These are phyloP conservation scores for Drosophila triauraria DNA, from an alignment of 1,140 invertebrate species.

Conservation along the genomic window DNA sequence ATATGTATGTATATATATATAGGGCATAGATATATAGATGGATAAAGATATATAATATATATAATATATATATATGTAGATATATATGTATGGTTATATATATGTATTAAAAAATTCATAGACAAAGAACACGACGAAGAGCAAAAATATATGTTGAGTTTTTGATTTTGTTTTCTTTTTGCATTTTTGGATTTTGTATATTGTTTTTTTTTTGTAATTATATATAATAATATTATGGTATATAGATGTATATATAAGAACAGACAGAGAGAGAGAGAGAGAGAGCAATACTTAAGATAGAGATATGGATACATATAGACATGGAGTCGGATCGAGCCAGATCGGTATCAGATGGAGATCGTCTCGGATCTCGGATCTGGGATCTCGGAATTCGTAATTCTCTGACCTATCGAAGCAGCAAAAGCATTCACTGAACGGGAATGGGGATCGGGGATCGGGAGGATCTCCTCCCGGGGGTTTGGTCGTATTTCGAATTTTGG, in stretches of 20 bases:
- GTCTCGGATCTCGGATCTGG: conserved; percentile 12
- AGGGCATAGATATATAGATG: conserved; percentile 46
- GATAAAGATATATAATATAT: conserved; percentile 28
- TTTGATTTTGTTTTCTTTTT: conserved; percentile 70
- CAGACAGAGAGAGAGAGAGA: conserved; percentile 54
- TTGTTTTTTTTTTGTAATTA: conserved; percentile 39
- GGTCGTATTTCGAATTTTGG: conserved; percentile 24
- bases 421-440: conserved; percentile 78
- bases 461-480: conserved; percentile 6
- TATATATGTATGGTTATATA: conserved; percentile 53
- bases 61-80: conserved; percentile 49
- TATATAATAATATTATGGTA: conserved; percentile 55
- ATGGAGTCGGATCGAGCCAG: conserved; percentile 56
- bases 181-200: conserved; percentile 51
- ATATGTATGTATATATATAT: conserved; percentile 37
- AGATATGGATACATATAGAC: conserved; percentile 39
- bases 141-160: conserved; percentile 84
- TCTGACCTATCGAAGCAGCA: conserved; percentile 76
- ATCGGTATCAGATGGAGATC: conserved; percentile 23
- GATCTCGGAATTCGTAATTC: conserved; percentile 19
- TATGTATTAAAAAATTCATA: conserved; percentile 80
- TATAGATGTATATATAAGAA: conserved; percentile 44
- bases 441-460: not conserved
- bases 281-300: conserved; percentile 61
- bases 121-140: conserved; percentile 85